phyloP scores from a whole-genome alignment of 2,797 vertebrate genomes.

The Lagocephalus sceleratus region DNA sequence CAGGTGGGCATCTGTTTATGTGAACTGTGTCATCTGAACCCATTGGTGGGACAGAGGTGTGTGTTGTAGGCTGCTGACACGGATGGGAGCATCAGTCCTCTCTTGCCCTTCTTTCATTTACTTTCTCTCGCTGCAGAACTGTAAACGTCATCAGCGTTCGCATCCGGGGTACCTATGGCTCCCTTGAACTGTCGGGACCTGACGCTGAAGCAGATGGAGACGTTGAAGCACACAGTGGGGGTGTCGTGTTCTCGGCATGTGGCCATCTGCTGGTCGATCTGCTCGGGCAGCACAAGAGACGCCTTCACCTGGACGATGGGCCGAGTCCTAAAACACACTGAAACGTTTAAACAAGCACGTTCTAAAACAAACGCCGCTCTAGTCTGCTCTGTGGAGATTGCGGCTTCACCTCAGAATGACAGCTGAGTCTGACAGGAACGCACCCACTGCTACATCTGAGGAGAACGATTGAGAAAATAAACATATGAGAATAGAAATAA shows the following conservation, averaged over 20 bases:
- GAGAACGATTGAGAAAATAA: constrained; percentile 2
- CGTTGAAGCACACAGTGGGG: constrained; percentile 80
- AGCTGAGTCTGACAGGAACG: constrained; percentile 88
- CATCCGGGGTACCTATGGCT: constrained; percentile 80
- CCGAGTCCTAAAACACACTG: constrained; percentile 78
- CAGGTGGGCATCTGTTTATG: too few species aligned
- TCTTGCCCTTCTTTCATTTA: too few species aligned
- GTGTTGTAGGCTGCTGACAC: too few species aligned
- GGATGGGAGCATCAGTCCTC: too few species aligned
- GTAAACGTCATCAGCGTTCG: not conserved
- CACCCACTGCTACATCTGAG: constrained; percentile 90
- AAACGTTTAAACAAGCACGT: not conserved
- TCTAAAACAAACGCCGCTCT: not conserved
- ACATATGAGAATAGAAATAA: not conserved
- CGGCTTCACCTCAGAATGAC: constrained; percentile 86
- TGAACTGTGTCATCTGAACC: not conserved
- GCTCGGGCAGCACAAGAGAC: constrained; percentile 77
- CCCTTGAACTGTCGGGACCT: constrained; percentile 80
- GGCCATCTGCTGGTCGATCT: constrained; percentile 79
- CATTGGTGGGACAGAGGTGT: too few species aligned
- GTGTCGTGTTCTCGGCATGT: constrained; percentile 79
- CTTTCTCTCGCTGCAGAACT: too few species aligned
- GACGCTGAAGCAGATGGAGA: constrained; percentile 86
- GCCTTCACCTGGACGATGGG: constrained; percentile 87
- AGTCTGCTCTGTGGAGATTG: too few species aligned